phyloP scores from a whole-genome alignment of 2,797 vertebrate genomes.

The Gila robusta region DNA sequence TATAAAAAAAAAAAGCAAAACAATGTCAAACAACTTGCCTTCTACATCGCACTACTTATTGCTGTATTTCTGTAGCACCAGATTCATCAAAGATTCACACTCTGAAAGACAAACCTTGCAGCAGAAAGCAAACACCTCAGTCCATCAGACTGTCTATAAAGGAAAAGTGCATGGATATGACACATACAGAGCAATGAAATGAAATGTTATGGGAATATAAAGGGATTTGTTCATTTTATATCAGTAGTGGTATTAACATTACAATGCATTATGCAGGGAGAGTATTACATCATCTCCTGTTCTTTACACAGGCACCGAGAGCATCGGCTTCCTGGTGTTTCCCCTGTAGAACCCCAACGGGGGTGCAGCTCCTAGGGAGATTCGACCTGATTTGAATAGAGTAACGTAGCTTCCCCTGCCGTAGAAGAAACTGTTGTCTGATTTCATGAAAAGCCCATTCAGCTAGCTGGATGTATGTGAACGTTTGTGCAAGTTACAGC shows the following conservation, averaged over 20 bases:
- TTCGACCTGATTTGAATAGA: slow-evolving; percentile 49
- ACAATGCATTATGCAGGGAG: slow-evolving; percentile 12
- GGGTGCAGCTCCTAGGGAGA: slow-evolving; percentile 31
- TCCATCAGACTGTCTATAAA: background rate
- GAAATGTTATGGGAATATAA: background rate
- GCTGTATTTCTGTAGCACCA: background rate
- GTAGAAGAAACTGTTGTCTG: slow-evolving; percentile 46
- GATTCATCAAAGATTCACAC: slow-evolving; percentile 13
- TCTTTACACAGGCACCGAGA: slow-evolving; percentile 31
- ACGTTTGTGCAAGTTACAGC: slow-evolving; percentile 27
- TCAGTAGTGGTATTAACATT: slow-evolving; percentile 3
- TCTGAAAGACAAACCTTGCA: slow-evolving; percentile 21
- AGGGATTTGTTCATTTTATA: slow-evolving; percentile 14
- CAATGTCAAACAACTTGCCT: background rate
- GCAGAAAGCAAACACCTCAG: slow-evolving; percentile 25
- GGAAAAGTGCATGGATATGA: background rate
- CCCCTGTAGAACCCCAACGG: slow-evolving; percentile 33
- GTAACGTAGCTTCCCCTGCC: slow-evolving; percentile 29
- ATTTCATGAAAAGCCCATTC: slow-evolving; percentile 49
- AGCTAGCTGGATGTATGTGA: slow-evolving; percentile 26
- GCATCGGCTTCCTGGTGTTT: slow-evolving; percentile 36
- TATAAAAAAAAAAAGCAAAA: background rate
- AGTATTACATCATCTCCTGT: slow-evolving; percentile 28
- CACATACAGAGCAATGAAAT: slow-evolving; percentile 19
- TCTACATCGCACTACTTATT: background rate